Conservation (phyloP, 2,888 invertebrate species). For the Gari tellinella region DNA sequence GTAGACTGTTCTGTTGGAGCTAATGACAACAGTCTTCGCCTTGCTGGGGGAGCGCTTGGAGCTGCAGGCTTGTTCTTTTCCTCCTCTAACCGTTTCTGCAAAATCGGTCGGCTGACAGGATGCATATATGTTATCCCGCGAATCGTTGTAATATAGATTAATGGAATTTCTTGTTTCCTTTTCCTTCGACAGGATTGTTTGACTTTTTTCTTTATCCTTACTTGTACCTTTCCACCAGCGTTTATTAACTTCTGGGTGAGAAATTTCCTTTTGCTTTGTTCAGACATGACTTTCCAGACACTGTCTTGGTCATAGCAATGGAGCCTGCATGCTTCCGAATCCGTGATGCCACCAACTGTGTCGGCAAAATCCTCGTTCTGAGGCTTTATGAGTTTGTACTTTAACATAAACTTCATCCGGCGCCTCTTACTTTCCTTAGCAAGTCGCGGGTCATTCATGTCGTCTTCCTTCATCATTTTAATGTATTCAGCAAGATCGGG, state of each 20-base stretch:
- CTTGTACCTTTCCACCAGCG: constrained; percentile 20
- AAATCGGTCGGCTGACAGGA: constrained; percentile 26
- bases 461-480: constrained; percentile 45
- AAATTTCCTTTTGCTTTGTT: constrained; percentile 18
- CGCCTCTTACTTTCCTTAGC: constrained; percentile 1
- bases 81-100: constrained; percentile 10
- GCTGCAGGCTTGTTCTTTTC: not conserved
- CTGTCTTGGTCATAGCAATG: constrained; percentile 38
- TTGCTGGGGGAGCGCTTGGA: not conserved
- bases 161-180: constrained; percentile 27
- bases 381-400: constrained; percentile 4
- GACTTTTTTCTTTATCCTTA: constrained; percentile 14
- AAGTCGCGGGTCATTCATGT: constrained; percentile 11
- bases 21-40: constrained; percentile 3
- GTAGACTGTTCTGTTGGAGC: no score
- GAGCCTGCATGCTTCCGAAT: constrained; percentile 53
- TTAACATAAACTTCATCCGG: not conserved
- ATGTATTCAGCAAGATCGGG: constrained; percentile 57
- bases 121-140: constrained; percentile 41
- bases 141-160: constrained; percentile 42
- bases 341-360: constrained; percentile 57
- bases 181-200: not conserved
- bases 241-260: constrained; percentile 12
- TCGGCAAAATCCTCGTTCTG: constrained; percentile 30
- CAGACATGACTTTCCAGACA: constrained; percentile 20